These are phyloP conservation scores for Lagocephalus sceleratus DNA, from an alignment of 2,797 vertebrate genomes.

Conservation along the genomic window DNA sequence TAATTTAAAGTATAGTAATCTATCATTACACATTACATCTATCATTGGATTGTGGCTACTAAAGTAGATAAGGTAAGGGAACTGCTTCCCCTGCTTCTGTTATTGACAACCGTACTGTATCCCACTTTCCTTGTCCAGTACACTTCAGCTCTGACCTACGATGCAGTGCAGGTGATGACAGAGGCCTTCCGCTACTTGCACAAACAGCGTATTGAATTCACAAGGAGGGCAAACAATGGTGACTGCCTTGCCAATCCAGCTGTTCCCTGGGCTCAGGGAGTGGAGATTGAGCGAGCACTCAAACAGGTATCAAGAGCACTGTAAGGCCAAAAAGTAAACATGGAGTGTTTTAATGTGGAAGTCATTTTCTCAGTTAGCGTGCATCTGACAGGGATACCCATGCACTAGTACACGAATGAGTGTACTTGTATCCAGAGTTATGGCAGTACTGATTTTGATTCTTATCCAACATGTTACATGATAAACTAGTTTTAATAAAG, in stretches of 20 bases:
- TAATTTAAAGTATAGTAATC: too few relatives aligned
- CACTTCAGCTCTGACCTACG: slow-evolving; percentile 95
- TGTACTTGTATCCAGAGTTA: too few relatives aligned
- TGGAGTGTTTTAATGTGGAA: too few relatives aligned
- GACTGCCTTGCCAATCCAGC: slow-evolving; percentile 98
- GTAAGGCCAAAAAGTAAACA: too few relatives aligned
- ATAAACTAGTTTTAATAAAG: background rate
- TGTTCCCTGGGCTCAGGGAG: slow-evolving; percentile 96
- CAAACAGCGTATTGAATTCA: slow-evolving; percentile 95
- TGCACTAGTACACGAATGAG: too few relatives aligned
- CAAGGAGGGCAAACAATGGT: slow-evolving; percentile 90
- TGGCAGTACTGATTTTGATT: too few relatives aligned
- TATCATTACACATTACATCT: too few relatives aligned
- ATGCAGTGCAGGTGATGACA: slow-evolving; percentile 98
- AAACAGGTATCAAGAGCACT: slow-evolving; percentile 85
- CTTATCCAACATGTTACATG: background rate
- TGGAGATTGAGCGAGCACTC: slow-evolving; percentile 95
- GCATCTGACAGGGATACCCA: too few relatives aligned
- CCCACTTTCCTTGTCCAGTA: slow-evolving; percentile 73
- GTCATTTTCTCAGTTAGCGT: too few relatives aligned
- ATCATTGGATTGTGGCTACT: background rate
- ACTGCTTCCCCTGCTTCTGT: background rate
- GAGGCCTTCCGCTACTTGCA: slow-evolving; percentile 96
- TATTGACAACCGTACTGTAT: background rate
- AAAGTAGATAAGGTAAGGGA: background rate